Evolutionary conservation across 2,797 vertebrate genomes (phyloP), one percentile per base, ranked within the genome.

Genomic region (Tokudaia muenninki): DNA sequence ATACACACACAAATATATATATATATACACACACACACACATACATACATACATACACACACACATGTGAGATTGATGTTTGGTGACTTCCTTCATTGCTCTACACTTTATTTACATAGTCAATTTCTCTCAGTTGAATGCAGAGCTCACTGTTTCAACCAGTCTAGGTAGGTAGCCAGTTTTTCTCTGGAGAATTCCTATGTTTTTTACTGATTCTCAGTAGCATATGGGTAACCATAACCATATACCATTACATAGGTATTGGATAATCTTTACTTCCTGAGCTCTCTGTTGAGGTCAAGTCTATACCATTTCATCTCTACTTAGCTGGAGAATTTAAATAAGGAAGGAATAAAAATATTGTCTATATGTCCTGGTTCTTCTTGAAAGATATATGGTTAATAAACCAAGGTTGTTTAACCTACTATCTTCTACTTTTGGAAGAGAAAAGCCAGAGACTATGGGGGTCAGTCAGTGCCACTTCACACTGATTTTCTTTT

Each of bases 391-490:
- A 4, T 31, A 26, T 52, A 17, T 41, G 9, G 10, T 91, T 89
- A 92, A 87, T 59, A n/a, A 94, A 26, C 29, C 16, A 80, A 14
- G 8, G 79, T 70, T 7, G 7, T 19, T 19, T 7, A 16, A 90
- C n/a, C 26, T 11, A 0, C 1, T 24, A 52, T 3, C 1, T 37
- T 37, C 3, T 75, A 24, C 2, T 67, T 2, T 82, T 94, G 90
- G 72, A 74, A 55, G 44, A 63, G 57, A 92, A 86, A 89, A 93
- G 37, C 34, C 17, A 72, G 50, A 22, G 16, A 47, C 74, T 26
- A 87, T 0, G 1, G 70, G 82, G 1, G 31, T 63, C 37, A 57
- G 2, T 14, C 5, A 11, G 2, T 14, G 0, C 0, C 41, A 72
- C 52, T 84, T 95, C 57, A n/a, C 50, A 75, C 21, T 83, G 19